Percentiles rank a stretch among this genome's conserved stretches.
Conservation (phyloP, 2,888 invertebrate genomes). For the Linnaemya vulpina region DNA sequence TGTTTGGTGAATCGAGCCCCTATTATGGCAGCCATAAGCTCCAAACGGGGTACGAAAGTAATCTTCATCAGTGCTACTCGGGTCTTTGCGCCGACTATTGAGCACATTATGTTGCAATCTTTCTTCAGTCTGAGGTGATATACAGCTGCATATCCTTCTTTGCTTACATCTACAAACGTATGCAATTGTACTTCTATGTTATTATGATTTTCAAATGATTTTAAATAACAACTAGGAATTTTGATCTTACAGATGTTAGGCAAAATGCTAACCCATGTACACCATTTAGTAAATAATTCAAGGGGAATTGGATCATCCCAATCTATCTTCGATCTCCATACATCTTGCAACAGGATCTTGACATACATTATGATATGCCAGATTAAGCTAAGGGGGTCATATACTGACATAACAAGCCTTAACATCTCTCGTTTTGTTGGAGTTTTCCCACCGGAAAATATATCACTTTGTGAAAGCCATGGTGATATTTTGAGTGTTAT, state of each 20-base stretch:
- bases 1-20: too few species aligned
- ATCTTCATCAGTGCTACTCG: constrained; percentile 6
- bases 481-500: too few species aligned
- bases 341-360: too few species aligned
- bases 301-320: too few species aligned
- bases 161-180: constrained; percentile 32
- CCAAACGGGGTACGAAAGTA: constrained; percentile 3
- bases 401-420: constrained; percentile 35
- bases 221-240: constrained; percentile 28
- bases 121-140: neutral
- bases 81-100: neutral
- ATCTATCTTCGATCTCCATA: too few species aligned
- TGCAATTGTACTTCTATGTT: constrained; percentile 12
- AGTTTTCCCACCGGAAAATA: neutral
- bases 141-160: neutral
- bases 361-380: constrained; percentile 44
- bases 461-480: too few species aligned
- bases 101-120: neutral
- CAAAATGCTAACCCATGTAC: too few species aligned
- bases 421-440: constrained; percentile 40
- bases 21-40: neutral
- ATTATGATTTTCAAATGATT: constrained; percentile 5
- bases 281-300: too few species aligned
- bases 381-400: constrained; percentile 22
- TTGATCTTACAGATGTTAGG: neutral